Conservation (phyloP, 2,797 vertebrate genomes). For the Chelon auratus region DNA sequence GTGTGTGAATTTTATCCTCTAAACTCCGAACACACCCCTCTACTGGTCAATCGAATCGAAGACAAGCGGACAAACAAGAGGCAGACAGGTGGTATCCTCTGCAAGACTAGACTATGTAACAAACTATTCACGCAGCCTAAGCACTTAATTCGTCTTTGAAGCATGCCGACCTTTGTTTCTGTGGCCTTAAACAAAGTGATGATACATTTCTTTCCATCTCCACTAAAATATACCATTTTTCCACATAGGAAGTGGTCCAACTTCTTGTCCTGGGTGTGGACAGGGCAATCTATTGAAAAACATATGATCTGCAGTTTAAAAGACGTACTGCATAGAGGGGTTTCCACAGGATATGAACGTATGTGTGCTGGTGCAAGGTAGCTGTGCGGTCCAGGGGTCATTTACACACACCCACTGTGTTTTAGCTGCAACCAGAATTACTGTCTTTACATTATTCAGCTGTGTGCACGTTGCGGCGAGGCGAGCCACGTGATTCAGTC, state of each 20-base stretch:
- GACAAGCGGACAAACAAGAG: neutral
- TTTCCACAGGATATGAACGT: slow-evolving; percentile 64
- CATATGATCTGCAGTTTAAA: slow-evolving; percentile 34
- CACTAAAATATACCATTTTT: slow-evolving; percentile 20
- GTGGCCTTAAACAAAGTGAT: neutral
- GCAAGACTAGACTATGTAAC: too few species aligned
- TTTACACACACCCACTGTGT: neutral
- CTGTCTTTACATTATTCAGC: neutral
- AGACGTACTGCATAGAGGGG: neutral
- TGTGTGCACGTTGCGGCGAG: slow-evolving; percentile 2
- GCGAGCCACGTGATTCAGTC: slow-evolving; percentile 3
- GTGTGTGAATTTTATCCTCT: slow-evolving; percentile 53
- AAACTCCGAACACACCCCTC: slow-evolving; percentile 11
- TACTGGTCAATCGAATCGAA: neutral
- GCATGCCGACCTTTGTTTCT: neutral
- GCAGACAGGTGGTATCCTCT: neutral
- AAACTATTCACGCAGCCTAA: too few species aligned
- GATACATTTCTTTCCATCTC: neutral
- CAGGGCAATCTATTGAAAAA: slow-evolving; percentile 6
- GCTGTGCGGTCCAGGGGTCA: slow-evolving; percentile 8
- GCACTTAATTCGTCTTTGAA: too few species aligned
- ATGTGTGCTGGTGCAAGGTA: neutral
- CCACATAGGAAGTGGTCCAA: slow-evolving; percentile 2
- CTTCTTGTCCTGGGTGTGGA: slow-evolving; percentile 20
- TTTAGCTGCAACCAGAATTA: slow-evolving; percentile 10